phyloP scores from a whole-genome alignment of 2,113 vertebrate species.

The Paradoxurus hermaphroditus region DNA sequence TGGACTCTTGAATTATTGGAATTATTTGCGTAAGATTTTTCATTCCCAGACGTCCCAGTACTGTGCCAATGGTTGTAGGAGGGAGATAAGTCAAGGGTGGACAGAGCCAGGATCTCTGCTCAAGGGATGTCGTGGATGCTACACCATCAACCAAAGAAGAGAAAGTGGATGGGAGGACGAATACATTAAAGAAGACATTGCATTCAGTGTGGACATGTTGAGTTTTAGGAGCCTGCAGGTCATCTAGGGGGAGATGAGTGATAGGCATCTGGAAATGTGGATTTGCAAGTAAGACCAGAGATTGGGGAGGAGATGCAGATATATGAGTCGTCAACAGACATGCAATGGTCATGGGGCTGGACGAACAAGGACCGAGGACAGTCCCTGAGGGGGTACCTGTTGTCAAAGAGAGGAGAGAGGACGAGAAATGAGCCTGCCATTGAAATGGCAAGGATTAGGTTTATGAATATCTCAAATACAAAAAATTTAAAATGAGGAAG shows the following conservation, averaged over 20 bases:
- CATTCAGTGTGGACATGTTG: not conserved
- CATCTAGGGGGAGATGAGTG: not conserved
- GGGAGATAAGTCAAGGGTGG: not conserved
- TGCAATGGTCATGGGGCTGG: fast-evolving
- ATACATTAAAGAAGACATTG: not conserved
- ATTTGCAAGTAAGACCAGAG: not conserved
- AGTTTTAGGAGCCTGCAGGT: not conserved
- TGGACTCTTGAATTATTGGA: not conserved
- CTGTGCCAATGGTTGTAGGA: fast-evolving
- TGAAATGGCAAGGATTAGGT: not conserved
- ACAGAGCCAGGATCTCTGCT: fast-evolving
- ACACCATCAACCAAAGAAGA: too few species aligned
- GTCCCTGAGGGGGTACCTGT: too few species aligned
- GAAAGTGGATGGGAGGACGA: not conserved
- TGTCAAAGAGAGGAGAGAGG: not conserved
- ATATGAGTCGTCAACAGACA: fast-evolving
- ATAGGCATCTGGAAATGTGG: not conserved
- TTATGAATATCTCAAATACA: not conserved
- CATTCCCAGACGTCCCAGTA: not conserved
- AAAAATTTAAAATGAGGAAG: not conserved
- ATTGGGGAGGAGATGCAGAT: too few species aligned
- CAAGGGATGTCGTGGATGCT: fast-evolving
- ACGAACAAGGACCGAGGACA: not conserved
- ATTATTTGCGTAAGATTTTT: not conserved
- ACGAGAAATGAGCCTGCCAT: not conserved